phyloP scores from a whole-genome alignment of 2,113 vertebrate species.

The Nyctibius bracteatus region DNA sequence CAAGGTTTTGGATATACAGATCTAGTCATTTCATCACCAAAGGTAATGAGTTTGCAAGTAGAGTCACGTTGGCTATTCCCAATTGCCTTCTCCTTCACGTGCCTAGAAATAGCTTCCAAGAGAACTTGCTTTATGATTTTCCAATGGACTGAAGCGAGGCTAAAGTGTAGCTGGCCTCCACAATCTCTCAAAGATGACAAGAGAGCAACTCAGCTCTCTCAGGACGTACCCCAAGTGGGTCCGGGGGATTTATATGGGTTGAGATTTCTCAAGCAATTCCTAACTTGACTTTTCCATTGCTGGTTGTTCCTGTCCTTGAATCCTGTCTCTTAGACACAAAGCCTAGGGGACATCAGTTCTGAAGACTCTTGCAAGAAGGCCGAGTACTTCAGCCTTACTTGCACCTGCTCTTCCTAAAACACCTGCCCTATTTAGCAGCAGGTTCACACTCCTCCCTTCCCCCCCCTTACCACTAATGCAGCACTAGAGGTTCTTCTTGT shows the following conservation, averaged over 20 bases:
- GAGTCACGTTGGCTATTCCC: neutral
- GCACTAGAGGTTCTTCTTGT: neutral
- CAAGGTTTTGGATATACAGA: neutral
- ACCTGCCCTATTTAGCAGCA: neutral
- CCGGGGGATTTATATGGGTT: neutral
- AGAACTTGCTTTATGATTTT: neutral
- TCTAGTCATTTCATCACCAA: neutral
- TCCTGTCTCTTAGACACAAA: neutral
- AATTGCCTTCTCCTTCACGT: accelerated
- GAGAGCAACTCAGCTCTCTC: neutral
- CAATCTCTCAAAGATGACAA: neutral
- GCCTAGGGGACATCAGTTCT: neutral
- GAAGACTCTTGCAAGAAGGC: neutral
- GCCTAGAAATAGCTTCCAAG: neutral
- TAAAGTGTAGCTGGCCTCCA: neutral
- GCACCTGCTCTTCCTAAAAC: neutral
- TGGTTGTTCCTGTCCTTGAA: neutral
- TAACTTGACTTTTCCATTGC: neutral
- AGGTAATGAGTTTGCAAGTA: neutral
- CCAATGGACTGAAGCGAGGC: neutral
- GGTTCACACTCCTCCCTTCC: neutral
- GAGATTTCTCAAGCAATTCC: neutral
- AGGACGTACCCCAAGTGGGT: neutral
- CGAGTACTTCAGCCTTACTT: neutral
- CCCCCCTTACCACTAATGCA: neutral